Base-by-base conservation (phyloP, 2,888 invertebrate genomes). In the Gymnoscelis rufifasciata region DNA sequence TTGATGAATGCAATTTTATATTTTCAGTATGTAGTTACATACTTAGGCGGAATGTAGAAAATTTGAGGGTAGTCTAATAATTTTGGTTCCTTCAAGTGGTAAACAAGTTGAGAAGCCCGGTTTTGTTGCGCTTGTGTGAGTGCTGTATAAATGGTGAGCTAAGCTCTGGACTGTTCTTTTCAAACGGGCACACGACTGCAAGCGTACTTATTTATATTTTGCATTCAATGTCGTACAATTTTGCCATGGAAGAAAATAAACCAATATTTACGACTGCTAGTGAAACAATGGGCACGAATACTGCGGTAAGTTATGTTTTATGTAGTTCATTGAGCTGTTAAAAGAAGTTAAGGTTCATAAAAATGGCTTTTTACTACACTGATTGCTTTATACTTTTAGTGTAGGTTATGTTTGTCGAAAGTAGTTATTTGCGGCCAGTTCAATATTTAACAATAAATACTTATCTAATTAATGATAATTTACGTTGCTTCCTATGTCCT, bases 221-320 rank as follows among this genome's bases (percentile, higher is more conserved):
- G n/a, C n/a, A n/a, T n/a, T 62, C 71, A 8, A 60, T 71, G 54
- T 58, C 71, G 19, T 74, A 60, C 39, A 72, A 71, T 57, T 77
- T 59, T 50, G 64, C 59, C 48, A 61, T 71, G 56, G 78, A 77
- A 26, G 79, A 80, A 24, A 66, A 64, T 11, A 81, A 73, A 52
- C 58, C 72, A 1, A 71, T 74, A 45, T 79, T 79, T 59, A 71
- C 76, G 19, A 65, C 72, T 8, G 71, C 74, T n/a, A 65, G 59
- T 47, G 79, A 79, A 8, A 59, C 66, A 19, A 60, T 68, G 44
- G 47, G 63, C 10, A 68, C 78, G 1, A 62, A 64, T 8, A 68
- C 71, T 1, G 67, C 71, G 26, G 83, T 80, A 60, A 79, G 80
- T 74, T 31, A 41, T 31, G 30, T 37, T 13, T 4, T 30, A n/a